Percentiles rank a stretch among this genome's conserved stretches.
These are phyloP conservation scores for Pachyseris speciosa DNA, from an alignment of 64 coral and sea anemone species.

Conservation along the genomic window DNA sequence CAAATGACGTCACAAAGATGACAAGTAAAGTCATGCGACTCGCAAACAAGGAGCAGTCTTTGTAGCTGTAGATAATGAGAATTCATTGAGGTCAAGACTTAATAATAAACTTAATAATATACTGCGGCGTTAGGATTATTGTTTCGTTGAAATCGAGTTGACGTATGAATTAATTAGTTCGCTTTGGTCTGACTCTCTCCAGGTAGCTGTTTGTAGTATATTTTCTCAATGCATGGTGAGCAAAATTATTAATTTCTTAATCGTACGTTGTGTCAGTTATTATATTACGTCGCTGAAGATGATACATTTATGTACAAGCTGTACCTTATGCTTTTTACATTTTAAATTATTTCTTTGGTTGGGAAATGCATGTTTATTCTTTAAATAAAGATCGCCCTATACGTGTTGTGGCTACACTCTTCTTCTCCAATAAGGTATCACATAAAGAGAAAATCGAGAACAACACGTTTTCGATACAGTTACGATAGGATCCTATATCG, in stretches of 20 bases:
- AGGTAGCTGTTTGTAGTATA: neutral
- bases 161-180: too few species aligned
- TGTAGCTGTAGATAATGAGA: neutral
- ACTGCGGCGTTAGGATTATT: too few species aligned
- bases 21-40: neutral
- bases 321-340: neutral
- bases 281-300: too few species aligned
- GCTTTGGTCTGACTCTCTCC: neutral
- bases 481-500: too few species aligned
- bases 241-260: neutral
- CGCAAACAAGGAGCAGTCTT: neutral
- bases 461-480: too few species aligned
- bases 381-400: slow-evolving; percentile 30
- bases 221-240: neutral
- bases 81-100: neutral
- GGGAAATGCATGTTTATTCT: slow-evolving; percentile 33
- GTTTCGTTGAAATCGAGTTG: too few species aligned
- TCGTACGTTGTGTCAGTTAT: too few species aligned
- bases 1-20: neutral
- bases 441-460: too few species aligned
- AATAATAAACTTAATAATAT: too few species aligned
- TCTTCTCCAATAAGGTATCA: too few species aligned
- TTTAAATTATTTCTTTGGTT: neutral
- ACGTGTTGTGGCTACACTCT: too few species aligned
- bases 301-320: neutral